Conservation (phyloP, 2,797 vertebrate species). For the Melanotaenia nigrans region DNA sequence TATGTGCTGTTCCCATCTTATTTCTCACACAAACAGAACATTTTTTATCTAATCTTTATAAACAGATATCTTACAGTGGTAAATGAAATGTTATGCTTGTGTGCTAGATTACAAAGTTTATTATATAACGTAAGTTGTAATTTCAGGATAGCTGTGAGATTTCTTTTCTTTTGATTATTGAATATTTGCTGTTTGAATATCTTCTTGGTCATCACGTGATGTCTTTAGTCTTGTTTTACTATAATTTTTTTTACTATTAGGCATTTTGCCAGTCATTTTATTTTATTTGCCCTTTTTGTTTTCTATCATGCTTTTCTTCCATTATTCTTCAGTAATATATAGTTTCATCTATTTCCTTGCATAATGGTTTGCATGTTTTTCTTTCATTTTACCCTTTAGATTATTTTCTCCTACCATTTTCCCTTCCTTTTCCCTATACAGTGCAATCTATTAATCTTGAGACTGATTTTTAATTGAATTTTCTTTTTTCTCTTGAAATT, state of each 20-base stretch:
- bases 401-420: no score
- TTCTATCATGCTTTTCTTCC: background rate
- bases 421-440: no score
- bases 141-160: background rate
- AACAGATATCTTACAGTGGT: background rate
- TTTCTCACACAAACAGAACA: slow-evolving; percentile 13
- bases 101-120: background rate
- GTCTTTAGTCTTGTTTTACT: background rate
- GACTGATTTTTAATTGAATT: background rate
- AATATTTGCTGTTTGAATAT: no score
- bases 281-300: background rate
- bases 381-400: no score
- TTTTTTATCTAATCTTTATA: background rate
- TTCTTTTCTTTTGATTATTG: background rate
- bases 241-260: background rate
- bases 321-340: background rate
- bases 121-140: background rate
- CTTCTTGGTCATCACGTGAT: background rate
- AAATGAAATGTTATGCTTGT: slow-evolving; percentile 8
- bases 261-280: background rate
- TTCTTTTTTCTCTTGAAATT: slow-evolving; percentile 2
- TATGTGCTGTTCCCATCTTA: slow-evolving; percentile 9
- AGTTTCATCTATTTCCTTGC: background rate
- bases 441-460: no score
- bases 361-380: no score